These are phyloP conservation scores for Ploceus nigricollis DNA, from an alignment of 2,113 vertebrate species.

Conservation along the genomic window DNA sequence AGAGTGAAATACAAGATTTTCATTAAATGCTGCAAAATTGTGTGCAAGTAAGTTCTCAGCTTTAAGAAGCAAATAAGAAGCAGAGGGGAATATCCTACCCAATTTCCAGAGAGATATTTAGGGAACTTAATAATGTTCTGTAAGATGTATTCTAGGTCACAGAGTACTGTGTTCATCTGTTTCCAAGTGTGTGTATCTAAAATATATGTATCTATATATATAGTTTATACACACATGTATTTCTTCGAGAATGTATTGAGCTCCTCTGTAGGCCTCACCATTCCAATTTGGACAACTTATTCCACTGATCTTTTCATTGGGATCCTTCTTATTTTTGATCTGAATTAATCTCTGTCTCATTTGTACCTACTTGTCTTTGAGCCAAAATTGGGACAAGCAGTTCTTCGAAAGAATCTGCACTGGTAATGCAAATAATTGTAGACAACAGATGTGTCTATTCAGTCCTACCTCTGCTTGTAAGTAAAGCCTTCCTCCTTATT, in stretches of 20 bases:
- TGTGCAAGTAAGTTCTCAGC: background rate
- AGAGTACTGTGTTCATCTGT: background rate
- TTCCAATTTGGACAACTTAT: background rate
- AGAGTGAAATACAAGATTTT: background rate
- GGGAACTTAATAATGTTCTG: background rate
- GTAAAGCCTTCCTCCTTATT: background rate
- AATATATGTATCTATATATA: background rate
- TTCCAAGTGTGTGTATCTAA: background rate
- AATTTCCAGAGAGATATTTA: background rate
- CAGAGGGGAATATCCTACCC: background rate
- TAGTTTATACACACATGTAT: background rate
- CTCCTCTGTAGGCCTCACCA: background rate
- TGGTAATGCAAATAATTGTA: background rate
- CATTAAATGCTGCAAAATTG: background rate
- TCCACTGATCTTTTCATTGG: background rate
- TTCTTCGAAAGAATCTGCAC: background rate
- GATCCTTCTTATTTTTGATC: background rate
- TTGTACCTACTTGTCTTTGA: background rate
- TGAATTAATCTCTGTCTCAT: background rate
- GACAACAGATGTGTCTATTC: background rate
- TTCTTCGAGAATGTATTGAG: background rate
- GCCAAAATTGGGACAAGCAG: background rate
- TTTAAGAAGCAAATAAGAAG: background rate
- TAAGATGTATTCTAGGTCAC: background rate
- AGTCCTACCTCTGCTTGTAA: background rate